Evolutionary conservation across 2,797 vertebrate genomes (phyloP).

Genomic region (Periparus ater): DNA sequence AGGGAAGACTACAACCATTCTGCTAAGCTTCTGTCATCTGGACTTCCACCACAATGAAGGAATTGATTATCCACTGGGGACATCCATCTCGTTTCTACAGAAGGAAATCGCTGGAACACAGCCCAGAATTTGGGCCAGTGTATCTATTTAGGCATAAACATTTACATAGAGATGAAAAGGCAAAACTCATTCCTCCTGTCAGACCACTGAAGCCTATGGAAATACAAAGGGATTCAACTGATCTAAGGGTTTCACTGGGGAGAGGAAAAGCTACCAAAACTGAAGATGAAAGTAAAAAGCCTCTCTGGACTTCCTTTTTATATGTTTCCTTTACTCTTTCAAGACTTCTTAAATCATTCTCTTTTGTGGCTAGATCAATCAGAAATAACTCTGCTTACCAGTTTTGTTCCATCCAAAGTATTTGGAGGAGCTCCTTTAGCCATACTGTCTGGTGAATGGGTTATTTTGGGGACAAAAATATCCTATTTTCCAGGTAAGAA

Average conservation of each 20-base stretch:
- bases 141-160: slow-evolving; percentile 54
- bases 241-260: neutral
- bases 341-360: slow-evolving; percentile 37
- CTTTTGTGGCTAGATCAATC: neutral
- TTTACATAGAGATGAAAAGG: slow-evolving; percentile 51
- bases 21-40: neutral
- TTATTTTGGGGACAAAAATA: slow-evolving; percentile 15
- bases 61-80: neutral
- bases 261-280: slow-evolving; percentile 36
- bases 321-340: slow-evolving; percentile 23
- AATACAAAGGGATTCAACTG: neutral
- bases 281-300: slow-evolving; percentile 56
- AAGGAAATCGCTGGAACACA: neutral
- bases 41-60: neutral
- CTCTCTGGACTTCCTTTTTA: neutral
- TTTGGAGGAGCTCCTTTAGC: neutral
- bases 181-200: slow-evolving; percentile 5
- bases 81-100: neutral
- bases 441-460: neutral
- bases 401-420: slow-evolving; percentile 11
- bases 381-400: slow-evolving; percentile 1
- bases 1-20: neutral
- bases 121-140: slow-evolving; percentile 15
- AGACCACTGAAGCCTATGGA: neutral
- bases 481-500: neutral